Base-by-base conservation (phyloP, 2,113 vertebrate genomes). In the Plectropomus leopardus region DNA sequence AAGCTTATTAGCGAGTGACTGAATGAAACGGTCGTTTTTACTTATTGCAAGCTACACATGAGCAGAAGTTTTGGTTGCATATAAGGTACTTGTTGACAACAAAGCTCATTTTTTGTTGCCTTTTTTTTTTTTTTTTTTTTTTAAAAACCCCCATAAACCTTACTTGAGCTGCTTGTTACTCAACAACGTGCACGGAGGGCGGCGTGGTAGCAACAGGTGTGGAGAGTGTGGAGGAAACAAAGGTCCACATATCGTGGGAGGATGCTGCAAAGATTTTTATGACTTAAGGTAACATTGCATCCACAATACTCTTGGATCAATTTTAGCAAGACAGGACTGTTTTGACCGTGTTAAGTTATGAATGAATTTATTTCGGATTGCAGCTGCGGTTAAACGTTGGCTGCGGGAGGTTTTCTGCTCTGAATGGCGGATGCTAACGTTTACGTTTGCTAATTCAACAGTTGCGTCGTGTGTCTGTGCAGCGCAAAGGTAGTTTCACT, bases 181-280 rank as follows among this genome's bases (percentile, higher is more conserved):
- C 8, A 44, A 5, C 58, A 19, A 23, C 21, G 40, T 10, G 50
- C 6, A 0, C 3, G 14, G 23, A 3, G 1, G 17, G 23, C 4
- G 1, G 17, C 30, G 13, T 1, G 30, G 24, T 64, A 71, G 66
- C 80, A 28, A 7, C 58, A 82, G 48, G 70, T 67, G 61, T 11
- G 63, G 5, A 9, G 48, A 24, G 8, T 8, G 40, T 23, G 53
- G 51, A 19, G 21, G 57, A 28, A 13, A 3, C 21, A 10, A 1
- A 17, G 7, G 26, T 5, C 1, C 11, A n/a, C 4, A 26, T 11
- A 4, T 28, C 30, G 13, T 1, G 3, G 60, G 5, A 23, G 44
- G 44, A 21, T 58, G 28, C 17, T 0, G 23, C 14, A 1, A 15
- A 55, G 17, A 11, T 3, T 3, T 15, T 47, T 26, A 75, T 10